Evolutionary conservation across 53 echinoderm and acorn worm genomes (phyloP), one percentile per base, ranked within the genome.

Genomic region (Zoroaster sp.): DNA sequence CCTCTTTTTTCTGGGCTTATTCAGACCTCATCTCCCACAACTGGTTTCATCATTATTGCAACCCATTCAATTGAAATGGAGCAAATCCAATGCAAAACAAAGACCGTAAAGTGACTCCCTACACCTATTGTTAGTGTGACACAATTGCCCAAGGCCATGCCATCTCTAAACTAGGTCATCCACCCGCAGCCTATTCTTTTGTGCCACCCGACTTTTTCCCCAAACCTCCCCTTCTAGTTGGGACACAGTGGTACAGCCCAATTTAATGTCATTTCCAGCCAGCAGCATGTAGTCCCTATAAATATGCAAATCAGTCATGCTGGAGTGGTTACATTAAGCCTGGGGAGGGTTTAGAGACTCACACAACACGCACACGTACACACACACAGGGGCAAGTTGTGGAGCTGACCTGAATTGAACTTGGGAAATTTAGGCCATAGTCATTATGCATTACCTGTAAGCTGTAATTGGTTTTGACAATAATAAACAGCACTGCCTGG

Each of bases 391-490:
- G 35, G 54, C 54, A 55, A 42, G 80, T 55, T 36, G 25, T 40
- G 65, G 23, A 35, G 68, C 33, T 93, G 93, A 93, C 93, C 93
- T 93, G 87, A 87, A 87, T 74, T 93, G 93, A 93, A 93, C 93
- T 85, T 89, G 89, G 78, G 91, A 89, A 88, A 88, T 77, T 77
- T 88, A 88, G 88, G 88, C 77, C 88, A 88, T 42, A 69, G 77
- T 77, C 69, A 77, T 87, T 87, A 77, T 77, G 80, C 77, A 89
- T 92, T 89, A 87, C 94, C 92, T 91, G 80, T 89, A 86, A 83
- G 79, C 82, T 78, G 89, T 94, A 94, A 94, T 94, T 94, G 94
- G 89, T 53, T 94, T 87, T 94, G 94, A 94, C 94, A 94, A 94
- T 92, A 92, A 89, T 94, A 94, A 94, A 94, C 92, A 93, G 93